Evolutionary conservation across 2,113 vertebrate genomes (phyloP).

Genomic region (Caranx melampygus): DNA sequence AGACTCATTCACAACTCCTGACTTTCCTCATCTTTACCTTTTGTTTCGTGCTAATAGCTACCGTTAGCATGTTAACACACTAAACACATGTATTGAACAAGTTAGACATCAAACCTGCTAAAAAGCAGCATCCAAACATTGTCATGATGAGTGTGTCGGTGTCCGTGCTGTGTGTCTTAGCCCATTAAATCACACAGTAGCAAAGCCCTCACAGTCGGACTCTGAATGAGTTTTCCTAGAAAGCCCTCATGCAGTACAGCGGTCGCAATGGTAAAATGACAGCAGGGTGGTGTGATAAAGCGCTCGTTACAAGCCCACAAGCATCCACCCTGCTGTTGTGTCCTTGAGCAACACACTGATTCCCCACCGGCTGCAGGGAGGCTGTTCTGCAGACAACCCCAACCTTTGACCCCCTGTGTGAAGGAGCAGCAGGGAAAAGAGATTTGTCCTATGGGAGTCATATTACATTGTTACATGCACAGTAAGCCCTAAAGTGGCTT

Average conservation of each 20-base stretch:
- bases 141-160: background rate
- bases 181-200: too few species aligned
- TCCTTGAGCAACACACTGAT: conserved; percentile 26
- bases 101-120: background rate
- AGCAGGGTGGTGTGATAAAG: background rate
- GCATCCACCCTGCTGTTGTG: background rate
- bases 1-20: too few species aligned
- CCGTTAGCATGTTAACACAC: background rate
- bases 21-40: background rate
- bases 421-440: conserved; percentile 11
- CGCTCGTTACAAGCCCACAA: conserved; percentile 3
- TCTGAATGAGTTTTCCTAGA: conserved; percentile 1
- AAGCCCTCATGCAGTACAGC: background rate
- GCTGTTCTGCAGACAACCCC: conserved; percentile 27
- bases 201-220: background rate
- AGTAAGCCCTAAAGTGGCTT: conserved; percentile 20
- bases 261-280: background rate
- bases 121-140: background rate
- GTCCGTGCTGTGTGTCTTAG: too few species aligned
- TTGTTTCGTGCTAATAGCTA: background rate
- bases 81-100: background rate
- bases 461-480: conserved; percentile 36
- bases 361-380: conserved; percentile 7
- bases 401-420: conserved; percentile 48
- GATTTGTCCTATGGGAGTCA: conserved; percentile 24